A percentile compares a stretch with the other conserved stretches of the same genome.
phyloP scores from a whole-genome alignment of 2,888 invertebrate species.

The Arge pagana region DNA sequence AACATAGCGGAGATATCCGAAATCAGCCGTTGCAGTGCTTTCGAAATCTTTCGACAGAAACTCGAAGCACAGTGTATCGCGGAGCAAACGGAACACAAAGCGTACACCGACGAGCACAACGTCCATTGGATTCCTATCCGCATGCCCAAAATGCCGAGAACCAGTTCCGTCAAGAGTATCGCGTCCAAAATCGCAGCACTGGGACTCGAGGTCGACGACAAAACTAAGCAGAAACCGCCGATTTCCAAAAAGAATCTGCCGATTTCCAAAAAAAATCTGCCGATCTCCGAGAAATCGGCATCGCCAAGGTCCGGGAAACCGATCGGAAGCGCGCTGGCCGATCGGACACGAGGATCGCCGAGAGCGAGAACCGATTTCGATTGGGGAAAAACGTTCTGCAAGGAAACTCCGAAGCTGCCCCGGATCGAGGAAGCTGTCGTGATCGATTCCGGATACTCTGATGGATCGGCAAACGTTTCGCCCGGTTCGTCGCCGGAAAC shows the following conservation, averaged over 20 bases:
- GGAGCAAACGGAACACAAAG: neutral
- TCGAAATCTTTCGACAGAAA: conserved; percentile 7
- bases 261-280: neutral
- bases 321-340: neutral
- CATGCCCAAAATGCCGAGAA: conserved; percentile 30
- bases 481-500: conserved; percentile 3
- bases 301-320: conserved; percentile 10
- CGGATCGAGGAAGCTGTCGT: conserved; percentile 36
- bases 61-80: neutral
- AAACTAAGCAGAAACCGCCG: neutral
- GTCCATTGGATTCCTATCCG: conserved; percentile 41
- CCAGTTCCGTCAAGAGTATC: conserved; percentile 39
- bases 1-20: too few relatives aligned
- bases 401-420: conserved; percentile 25
- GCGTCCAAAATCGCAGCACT: neutral
- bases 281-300: neutral
- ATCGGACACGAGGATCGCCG: neutral
- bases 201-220: neutral
- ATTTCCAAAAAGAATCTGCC: neutral
- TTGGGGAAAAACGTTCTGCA: conserved; percentile 15
- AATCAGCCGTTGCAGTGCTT: neutral
- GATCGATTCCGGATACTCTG: conserved; percentile 43
- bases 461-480: conserved; percentile 31
- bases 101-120: conserved; percentile 27
- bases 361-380: neutral